Evolutionary conservation across 2,113 vertebrate genomes (phyloP), one percentile per base, ranked within the genome.

Genomic region (Eptesicus fuscus): DNA sequence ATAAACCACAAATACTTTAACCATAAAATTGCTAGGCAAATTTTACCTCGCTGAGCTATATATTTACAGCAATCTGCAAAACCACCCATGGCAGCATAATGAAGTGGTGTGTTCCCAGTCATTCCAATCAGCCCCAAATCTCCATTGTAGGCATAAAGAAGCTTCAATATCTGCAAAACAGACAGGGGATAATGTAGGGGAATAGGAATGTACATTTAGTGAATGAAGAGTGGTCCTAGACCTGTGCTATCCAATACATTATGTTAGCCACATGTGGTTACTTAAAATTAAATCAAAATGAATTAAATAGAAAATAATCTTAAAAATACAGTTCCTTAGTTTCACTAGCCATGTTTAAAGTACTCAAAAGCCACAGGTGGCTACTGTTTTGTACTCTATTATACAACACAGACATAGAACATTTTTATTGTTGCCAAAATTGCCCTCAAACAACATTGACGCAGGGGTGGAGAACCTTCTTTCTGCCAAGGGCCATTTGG

Each of bases 31-130:
- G 20, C 37, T 73, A 71, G 9, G 59, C 25, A 42, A 80, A 63
- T 76, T 95, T 85, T 98, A 99, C 99, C 99, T 99, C 99, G 98
- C 97, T 99, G 99, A 94, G 98, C 98, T 97, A 99, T 97, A 93
- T 99, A 99, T 96, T 96, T 99, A 98, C 99, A 99, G 97, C 99
- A 99, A 61, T 98, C 98, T 42, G 98, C 93, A 93, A 98, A 98
- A 47, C 99, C 99, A 5, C 98, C 98, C 56, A 97, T 98, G 0
- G 99, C 99, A 80, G 99, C 99, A 0, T 99, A 99, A 96, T 99
- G 99, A 90, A 99, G 98, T 0, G 99, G 97, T 0, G 99, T 99
- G 97, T 99, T 99, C 56, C 98, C 98, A 37, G 99, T 98, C 91
- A 98, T 95, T 53, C 98, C 98, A 47, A 99, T 97, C 79, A 98